Evolutionary conservation across 2,888 invertebrate genomes (phyloP), one percentile per base, ranked within the genome.

Genomic region (Pollenia griseotomentosa): DNA sequence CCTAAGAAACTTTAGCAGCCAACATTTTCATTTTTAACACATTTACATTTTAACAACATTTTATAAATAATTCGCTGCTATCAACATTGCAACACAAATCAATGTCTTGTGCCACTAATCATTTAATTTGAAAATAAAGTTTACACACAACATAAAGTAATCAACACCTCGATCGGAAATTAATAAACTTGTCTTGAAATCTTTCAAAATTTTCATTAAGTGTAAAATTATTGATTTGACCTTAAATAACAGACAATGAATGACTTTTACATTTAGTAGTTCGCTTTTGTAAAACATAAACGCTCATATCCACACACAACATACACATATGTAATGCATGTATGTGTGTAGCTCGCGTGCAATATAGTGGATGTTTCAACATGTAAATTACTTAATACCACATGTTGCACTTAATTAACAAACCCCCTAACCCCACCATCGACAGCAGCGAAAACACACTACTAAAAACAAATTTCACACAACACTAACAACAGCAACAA

Each of bases 371-470:
- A 78, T 84, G 81, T 57, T 80, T 53, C 55, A 65, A 42, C 71
- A 87, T 84, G 87, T 83, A 88, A 88, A 85, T 88, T 85, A 85
- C 85, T 88, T 83, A 85, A 85, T 88, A 46, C 87, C 85, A 85
- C 83, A 83, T 88, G 87, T 85, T 88, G 87, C 87, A 85, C 83
- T 83, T 85, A 78, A 88, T 88, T 85, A 83, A 80, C 84, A 73
- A 75, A 71, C 44, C 51, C 55, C 16, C 75, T 65, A 57, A 55
- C 12, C 48, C 42, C 48, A 44, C 2, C 53, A 66, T 23, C 87
- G 55, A 23, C 59, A 66, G 48, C 79, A 88, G 63, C 78, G 55
- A 82, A 33, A 77, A 66, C 23, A 51, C 65, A 23, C 73, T 73
- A n/a, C 73, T 63, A 65, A 73, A 57, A 73, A 55, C 55, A 65